Base-by-base conservation (phyloP, 2,888 invertebrate species). In the Apeira syringaria region DNA sequence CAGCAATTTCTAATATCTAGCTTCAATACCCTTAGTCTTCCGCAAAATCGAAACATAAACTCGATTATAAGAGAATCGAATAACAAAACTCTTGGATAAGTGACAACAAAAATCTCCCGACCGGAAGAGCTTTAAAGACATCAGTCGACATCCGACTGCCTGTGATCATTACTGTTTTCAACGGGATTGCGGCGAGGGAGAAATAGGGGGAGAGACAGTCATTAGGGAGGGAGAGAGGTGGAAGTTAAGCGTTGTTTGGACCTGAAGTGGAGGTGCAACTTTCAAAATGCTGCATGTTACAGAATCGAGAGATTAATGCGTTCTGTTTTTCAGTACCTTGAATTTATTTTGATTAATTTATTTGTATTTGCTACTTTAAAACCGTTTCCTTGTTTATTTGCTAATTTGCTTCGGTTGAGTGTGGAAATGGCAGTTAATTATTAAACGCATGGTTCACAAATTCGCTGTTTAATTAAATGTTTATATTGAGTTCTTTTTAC, bases 101-200 rank as follows among this genome's bases (percentile, higher is more conserved):
- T 52, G 56, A 53, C 56, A 41, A 50, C 50, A 56, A 53, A 51
- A 51, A 56, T 56, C 51, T 44, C 36, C 41, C 44, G 47, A 53
- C 27, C 50, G 45, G 50, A 27, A 47, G 50, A 40, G 51, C 48
- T 56, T 44, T 39, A 59, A 55, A 57, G 57, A 53, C 55, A 53
- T 57, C 58, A 53, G 50, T 45, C 47, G 52, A 47, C 56, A 49
- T 49, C 50, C 47, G 54, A 54, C 52, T 53, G 54, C 49, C 57
- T 50, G 50, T 44, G 50, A 56, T 56, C 61, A 59, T 59, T 62
- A 59, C 54, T 55, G 55, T 59, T 49, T 57, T 60, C 50, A 50
- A 38, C 44, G 51, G 51, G 56, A 59, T 59, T 57, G 55, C 53
- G 56, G 51, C 27, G 35, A 8, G 18, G 40, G 20, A 38, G 17